Conservation (phyloP, 1,140 invertebrate genomes). For the Drosophila nebulosa region DNA sequence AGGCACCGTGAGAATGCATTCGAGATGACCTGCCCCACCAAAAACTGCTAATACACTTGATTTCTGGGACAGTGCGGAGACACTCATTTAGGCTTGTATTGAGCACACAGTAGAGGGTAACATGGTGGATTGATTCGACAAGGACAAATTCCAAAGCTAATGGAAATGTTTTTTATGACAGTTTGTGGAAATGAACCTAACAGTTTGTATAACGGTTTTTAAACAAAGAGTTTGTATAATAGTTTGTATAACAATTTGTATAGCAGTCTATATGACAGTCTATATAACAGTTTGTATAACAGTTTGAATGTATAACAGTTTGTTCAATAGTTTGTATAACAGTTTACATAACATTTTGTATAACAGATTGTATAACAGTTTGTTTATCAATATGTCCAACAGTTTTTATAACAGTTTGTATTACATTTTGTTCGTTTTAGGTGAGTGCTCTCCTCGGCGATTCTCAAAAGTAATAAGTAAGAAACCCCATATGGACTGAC, state of each 20-base stretch:
- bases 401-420: too few species aligned
- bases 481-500: too few species aligned
- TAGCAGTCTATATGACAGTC: neutral
- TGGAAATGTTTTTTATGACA: neutral
- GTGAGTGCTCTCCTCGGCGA: too few species aligned
- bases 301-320: neutral
- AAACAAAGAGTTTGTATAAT: neutral
- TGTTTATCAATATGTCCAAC: too few species aligned
- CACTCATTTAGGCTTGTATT: neutral
- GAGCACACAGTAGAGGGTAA: neutral
- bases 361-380: too few species aligned
- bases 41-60: conserved; percentile 5
- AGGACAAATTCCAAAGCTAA: neutral
- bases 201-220: neutral
- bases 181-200: neutral
- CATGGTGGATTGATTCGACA: neutral
- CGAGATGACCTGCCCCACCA: conserved; percentile 23
- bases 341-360: too few species aligned
- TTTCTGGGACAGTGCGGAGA: neutral
- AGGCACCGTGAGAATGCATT: conserved; percentile 65
- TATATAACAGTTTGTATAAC: too few species aligned
- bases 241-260: neutral
- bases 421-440: too few species aligned
- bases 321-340: neutral
- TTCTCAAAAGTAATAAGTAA: too few species aligned